Evolutionary conservation across 2,797 vertebrate genomes (phyloP).

Genomic region (Myotis daubentonii): DNA sequence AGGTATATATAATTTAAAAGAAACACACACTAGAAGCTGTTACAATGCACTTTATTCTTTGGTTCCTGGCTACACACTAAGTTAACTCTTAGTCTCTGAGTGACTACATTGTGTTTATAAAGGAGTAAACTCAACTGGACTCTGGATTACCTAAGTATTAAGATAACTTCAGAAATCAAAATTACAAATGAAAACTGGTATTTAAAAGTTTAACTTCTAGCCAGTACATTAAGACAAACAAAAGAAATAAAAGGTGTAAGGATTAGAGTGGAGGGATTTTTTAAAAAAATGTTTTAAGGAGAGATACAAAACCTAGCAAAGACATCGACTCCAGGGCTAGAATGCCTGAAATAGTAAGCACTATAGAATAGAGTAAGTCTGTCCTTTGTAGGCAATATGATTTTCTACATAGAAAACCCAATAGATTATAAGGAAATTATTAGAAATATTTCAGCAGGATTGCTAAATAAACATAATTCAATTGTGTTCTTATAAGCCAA

Average conservation of each 20-base stretch:
- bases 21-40: neutral
- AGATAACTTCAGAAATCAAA: conserved; percentile 61
- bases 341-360: conserved; percentile 33
- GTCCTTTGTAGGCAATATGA: neutral
- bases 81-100: conserved; percentile 41
- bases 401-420: conserved; percentile 14
- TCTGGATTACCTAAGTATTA: conserved; percentile 49
- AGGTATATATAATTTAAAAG: neutral
- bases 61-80: conserved; percentile 15
- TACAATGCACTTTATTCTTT: conserved; percentile 37
- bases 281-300: conserved; percentile 38
- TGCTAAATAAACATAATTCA: conserved; percentile 39
- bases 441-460: conserved; percentile 31
- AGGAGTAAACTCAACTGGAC: conserved; percentile 18
- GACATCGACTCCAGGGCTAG: neutral
- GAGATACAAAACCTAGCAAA: neutral
- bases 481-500: neutral
- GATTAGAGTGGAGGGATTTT: neutral
- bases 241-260: conserved; percentile 54
- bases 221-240: conserved; percentile 32
- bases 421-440: conserved; percentile 34
- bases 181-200: conserved; percentile 46
- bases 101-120: conserved; percentile 5
- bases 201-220: conserved; percentile 57
- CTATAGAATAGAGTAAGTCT: conserved; percentile 2